These are phyloP conservation scores for Ctenopoma multispine DNA, from an alignment of 2,797 vertebrate species.

Conservation along the genomic window DNA sequence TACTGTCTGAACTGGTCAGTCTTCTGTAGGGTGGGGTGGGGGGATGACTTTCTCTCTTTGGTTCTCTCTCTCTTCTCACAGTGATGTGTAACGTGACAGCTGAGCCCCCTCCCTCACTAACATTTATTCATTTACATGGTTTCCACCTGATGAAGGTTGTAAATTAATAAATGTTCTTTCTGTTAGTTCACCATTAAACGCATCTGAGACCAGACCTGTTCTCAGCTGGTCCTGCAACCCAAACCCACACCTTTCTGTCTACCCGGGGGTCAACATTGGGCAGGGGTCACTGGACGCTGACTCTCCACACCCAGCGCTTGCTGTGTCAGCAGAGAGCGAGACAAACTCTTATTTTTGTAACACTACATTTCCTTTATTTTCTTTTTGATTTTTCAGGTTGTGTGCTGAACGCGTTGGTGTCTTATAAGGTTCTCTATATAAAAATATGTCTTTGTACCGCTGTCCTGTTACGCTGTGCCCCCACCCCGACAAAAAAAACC, in stretches of 20 bases:
- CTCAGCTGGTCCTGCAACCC: constrained; percentile 27
- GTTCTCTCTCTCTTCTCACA: constrained; percentile 1
- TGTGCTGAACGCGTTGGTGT: constrained; percentile 73
- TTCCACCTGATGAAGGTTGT: neutral
- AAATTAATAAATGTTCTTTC: too few species aligned
- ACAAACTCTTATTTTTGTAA: constrained; percentile 44
- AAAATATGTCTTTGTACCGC: constrained; percentile 60
- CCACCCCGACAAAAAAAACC: constrained; percentile 18
- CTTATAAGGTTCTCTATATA: constrained; percentile 65
- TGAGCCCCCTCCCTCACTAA: neutral
- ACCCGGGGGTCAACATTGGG: constrained; percentile 8
- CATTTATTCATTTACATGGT: neutral
- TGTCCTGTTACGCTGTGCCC: constrained; percentile 22
- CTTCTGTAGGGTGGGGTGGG: too few species aligned
- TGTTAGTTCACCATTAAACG: neutral
- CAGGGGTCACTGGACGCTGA: neutral
- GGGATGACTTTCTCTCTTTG: too few species aligned
- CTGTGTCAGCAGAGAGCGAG: constrained; percentile 9
- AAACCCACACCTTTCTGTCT: constrained; percentile 22
- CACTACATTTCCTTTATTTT: constrained; percentile 71
- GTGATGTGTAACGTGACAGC: neutral
- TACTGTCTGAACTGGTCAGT: too few species aligned
- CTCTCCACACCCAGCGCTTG: neutral
- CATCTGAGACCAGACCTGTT: constrained; percentile 31
- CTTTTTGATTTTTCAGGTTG: constrained; percentile 61